phyloP scores from a whole-genome alignment of 2,113 vertebrate genomes.

The Caloenas nicobarica region DNA sequence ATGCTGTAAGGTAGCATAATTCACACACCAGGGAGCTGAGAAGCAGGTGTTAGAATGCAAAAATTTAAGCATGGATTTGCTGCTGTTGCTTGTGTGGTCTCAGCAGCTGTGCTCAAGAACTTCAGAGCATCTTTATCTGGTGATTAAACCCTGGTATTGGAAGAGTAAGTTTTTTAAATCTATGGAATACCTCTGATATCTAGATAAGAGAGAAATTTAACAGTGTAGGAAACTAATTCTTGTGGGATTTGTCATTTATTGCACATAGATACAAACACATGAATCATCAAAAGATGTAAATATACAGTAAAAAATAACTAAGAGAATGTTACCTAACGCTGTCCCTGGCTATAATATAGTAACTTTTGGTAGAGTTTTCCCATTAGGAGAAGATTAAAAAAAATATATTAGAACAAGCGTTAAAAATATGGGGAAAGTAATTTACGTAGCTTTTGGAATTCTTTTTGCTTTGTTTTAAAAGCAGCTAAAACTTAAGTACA shows the following conservation, averaged over 20 bases:
- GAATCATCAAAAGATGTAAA: not conserved
- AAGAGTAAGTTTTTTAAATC: not conserved
- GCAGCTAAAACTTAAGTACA: slow-evolving; percentile 22
- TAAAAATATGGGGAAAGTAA: not conserved
- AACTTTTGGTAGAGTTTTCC: not conserved
- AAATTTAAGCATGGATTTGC: not conserved
- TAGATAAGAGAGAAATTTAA: not conserved
- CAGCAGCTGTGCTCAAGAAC: not conserved
- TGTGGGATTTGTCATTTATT: not conserved
- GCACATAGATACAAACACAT: not conserved
- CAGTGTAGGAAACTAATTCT: not conserved
- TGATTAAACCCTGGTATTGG: not conserved
- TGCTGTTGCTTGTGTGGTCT: not conserved
- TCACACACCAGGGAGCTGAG: not conserved
- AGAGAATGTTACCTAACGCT: too few species aligned
- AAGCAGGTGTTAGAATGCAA: not conserved
- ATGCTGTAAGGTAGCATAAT: not conserved
- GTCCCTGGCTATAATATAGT: not conserved
- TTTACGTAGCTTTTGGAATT: not conserved
- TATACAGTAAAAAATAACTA: not conserved
- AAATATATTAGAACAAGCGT: not conserved
- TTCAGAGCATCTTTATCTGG: not conserved
- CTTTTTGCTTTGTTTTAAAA: not conserved
- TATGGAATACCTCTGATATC: not conserved
- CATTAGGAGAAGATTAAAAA: accelerated